Conservation (phyloP, 1,140 invertebrate species). For the Amphibalanus amphitrite region DNA sequence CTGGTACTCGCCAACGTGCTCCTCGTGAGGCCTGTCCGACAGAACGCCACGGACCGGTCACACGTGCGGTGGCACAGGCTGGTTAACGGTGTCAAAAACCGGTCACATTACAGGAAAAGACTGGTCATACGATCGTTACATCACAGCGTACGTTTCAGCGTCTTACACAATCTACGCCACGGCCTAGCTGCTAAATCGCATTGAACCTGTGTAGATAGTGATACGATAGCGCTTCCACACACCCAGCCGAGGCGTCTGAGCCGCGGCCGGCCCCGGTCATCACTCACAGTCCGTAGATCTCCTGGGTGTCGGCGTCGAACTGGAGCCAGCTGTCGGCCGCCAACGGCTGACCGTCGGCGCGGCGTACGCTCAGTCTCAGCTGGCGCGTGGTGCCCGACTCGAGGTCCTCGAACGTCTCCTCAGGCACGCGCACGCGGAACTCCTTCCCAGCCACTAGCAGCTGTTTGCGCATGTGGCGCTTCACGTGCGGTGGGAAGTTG, state of each 20-base stretch:
- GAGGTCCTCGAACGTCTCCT: slow-evolving; percentile 57
- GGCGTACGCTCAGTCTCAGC: slow-evolving; percentile 45
- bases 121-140: no score
- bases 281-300: slow-evolving; percentile 67
- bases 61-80: no score
- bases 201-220: no score
- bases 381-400: slow-evolving; percentile 67
- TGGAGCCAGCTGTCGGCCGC: slow-evolving; percentile 61
- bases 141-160: no score
- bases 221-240: no score
- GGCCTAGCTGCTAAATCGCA: no score
- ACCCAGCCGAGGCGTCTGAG: no score
- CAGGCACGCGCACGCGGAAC: slow-evolving; percentile 40
- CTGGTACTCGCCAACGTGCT: slow-evolving; percentile 63
- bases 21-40: slow-evolving; percentile 52
- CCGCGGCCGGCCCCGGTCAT: no score
- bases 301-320: slow-evolving; percentile 53
- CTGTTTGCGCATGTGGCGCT: slow-evolving; percentile 51
- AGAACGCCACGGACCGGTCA: no score
- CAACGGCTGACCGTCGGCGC: slow-evolving; percentile 42
- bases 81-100: no score
- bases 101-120: no score
- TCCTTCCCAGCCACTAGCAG: slow-evolving; percentile 26
- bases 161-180: no score
- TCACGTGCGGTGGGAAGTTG: slow-evolving; percentile 51